Evolutionary conservation across 1,140 invertebrate genomes (phyloP), one percentile per base, ranked within the genome.

Genomic region (Zaprionus taronus): DNA sequence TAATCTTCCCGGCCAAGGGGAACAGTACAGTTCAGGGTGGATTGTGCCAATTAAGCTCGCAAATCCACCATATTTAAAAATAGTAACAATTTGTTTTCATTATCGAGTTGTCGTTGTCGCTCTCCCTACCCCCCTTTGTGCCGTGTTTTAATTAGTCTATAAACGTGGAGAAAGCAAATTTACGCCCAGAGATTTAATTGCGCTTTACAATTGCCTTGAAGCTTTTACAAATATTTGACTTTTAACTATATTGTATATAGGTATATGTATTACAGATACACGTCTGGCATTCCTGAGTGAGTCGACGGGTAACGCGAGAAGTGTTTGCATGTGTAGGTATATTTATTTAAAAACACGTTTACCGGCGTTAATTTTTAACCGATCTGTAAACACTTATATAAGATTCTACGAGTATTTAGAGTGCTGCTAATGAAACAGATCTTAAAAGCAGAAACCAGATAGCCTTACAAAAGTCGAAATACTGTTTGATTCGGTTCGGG

Each of bases 51-150:
- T 85, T 79, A 80, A 41, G 62, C 26, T 22, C 20, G 36, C 20
- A 72, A 61, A 57, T 56, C 58, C 44, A 53, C 57, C 44, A 60
- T 53, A 53, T 80, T 74, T 86, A 83, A 86, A 83, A 87, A 89
- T 83, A 86, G 77, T 74, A 72, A 78, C 80, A 87, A 89, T 86
- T 86, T 63, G 72, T 78, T 72, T 87, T 83, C 70, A 87, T 83
- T 87, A 83, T 80, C 83, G 77, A 47, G 55, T 20, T 51, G 15
- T 49, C 20, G 55, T 20, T 51, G 22, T 49, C 20, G 17, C 9
- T 22, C 47, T 44, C n/a, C 5, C 15, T 41, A 7, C 15, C 14
- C 36, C 14, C 36, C 41, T 17, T 47, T 47, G 6, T 49, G 47
- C 17, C 28, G 34, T n/a, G 56, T 41, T 78, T 77, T 83, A 85